These are phyloP conservation scores for Sinotaia quadrata DNA, from an alignment of 2,888 invertebrate genomes.

Conservation along the genomic window DNA sequence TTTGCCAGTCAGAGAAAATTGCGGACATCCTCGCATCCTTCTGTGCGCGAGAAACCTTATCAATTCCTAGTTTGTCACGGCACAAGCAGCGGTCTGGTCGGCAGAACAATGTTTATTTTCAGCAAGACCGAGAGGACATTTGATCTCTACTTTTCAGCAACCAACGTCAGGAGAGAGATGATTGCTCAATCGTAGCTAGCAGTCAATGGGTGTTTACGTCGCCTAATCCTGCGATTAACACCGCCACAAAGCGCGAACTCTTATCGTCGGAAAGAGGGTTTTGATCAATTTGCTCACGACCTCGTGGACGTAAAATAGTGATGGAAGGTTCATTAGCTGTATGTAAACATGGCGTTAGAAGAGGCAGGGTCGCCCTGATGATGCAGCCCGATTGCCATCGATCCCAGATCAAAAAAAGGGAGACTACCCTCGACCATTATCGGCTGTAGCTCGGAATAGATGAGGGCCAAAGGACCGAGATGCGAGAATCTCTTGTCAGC, in stretches of 20 bases:
- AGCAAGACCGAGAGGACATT: too few relatives aligned
- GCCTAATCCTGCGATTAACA: slow-evolving; percentile 27
- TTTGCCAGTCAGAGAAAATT: background rate
- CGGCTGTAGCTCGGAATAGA: background rate
- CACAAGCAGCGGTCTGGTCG: background rate
- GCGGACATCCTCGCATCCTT: slow-evolving; percentile 6
- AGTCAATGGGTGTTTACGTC: slow-evolving; percentile 24
- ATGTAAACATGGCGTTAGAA: slow-evolving; percentile 40
- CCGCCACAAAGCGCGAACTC: slow-evolving; percentile 5
- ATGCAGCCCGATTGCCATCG: slow-evolving; percentile 14
- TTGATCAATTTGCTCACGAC: slow-evolving; percentile 13
- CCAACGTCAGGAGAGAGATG: too few relatives aligned
- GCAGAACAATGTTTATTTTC: too few relatives aligned
- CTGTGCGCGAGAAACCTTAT: background rate
- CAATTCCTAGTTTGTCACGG: slow-evolving; percentile 4
- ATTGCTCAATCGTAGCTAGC: background rate
- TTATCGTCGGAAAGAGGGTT: slow-evolving; percentile 11
- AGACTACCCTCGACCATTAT: background rate
- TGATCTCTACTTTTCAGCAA: too few relatives aligned
- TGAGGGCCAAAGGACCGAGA: background rate
- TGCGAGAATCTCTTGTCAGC: background rate
- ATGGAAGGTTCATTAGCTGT: slow-evolving; percentile 40
- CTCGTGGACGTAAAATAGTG: slow-evolving; percentile 21
- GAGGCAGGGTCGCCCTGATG: slow-evolving; percentile 3
- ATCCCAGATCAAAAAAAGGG: slow-evolving; percentile 22